Evolutionary conservation across 2,888 invertebrate genomes (phyloP).

Genomic region (Pristionchus maxplancki): DNA sequence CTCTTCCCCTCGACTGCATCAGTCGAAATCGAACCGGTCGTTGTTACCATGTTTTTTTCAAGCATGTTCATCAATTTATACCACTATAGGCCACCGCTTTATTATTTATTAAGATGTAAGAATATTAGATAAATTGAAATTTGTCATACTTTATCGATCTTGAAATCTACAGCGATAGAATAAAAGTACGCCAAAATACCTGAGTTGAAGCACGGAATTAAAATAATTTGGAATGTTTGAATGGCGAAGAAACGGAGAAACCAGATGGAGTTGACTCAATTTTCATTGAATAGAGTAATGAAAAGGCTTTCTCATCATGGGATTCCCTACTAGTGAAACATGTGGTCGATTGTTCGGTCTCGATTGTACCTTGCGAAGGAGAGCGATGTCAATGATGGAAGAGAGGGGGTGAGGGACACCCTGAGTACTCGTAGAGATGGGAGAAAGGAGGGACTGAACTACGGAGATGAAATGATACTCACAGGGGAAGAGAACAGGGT

Average conservation of each 20-base stretch:
- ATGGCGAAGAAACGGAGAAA: not conserved
- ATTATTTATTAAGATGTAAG: not conserved
- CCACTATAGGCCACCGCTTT: not conserved
- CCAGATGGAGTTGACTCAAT: not conserved
- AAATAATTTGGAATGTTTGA: constrained; percentile 7
- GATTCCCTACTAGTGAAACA: not conserved
- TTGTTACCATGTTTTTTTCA: not conserved
- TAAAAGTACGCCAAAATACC: constrained; percentile 5
- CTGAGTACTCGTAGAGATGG: not conserved
- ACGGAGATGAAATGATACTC: constrained; percentile 5
- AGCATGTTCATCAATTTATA: not conserved
- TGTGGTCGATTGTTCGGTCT: constrained; percentile 16
- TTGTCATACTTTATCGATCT: constrained; percentile 27
- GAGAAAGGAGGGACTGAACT: not conserved
- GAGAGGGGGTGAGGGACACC: not conserved
- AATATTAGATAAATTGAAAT: not conserved
- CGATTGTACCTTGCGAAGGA: not conserved
- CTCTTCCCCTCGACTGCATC: constrained; percentile 20
- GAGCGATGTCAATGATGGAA: not conserved
- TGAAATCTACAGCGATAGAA: constrained; percentile 21
- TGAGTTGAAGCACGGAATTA: constrained; percentile 33
- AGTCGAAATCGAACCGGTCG: constrained; percentile 29
- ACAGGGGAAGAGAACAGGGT: constrained; percentile 2
- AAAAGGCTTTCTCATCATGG: not conserved
- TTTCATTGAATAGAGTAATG: not conserved